These are phyloP conservation scores for Drosophila diplacantha DNA, from an alignment of 2,888 invertebrate genomes.

Conservation along the genomic window DNA sequence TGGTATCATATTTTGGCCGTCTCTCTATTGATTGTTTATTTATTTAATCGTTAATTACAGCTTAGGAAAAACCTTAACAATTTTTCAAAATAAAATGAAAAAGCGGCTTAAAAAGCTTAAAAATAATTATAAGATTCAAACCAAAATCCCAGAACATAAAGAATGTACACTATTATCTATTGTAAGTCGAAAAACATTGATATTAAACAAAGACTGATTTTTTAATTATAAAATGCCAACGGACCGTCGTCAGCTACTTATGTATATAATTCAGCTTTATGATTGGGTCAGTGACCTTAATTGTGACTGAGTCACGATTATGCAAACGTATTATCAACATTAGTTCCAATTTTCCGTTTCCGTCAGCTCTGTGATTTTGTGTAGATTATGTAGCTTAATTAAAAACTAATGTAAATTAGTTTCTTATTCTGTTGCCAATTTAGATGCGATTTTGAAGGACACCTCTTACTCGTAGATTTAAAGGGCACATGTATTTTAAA, in stretches of 20 bases:
- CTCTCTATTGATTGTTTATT: no score
- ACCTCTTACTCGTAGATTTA: not conserved
- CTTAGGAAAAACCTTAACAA: no score
- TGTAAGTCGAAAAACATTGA: not conserved
- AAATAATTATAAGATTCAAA: no score
- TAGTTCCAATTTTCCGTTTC: not conserved
- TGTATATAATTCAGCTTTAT: no score
- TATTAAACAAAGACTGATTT: not conserved
- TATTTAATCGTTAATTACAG: not conserved
- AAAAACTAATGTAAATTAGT: not conserved
- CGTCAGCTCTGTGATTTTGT: not conserved
- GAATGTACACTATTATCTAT: no score
- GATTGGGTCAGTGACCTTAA: slow-evolving; percentile 10
- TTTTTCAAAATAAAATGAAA: not conserved
- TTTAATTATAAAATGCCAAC: not conserved
- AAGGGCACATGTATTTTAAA: no score
- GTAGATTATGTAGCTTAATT: not conserved
- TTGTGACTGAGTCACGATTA: slow-evolving; percentile 6
- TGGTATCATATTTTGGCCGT: not conserved
- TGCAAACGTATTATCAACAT: not conserved
- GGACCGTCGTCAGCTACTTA: not conserved
- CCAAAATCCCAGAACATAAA: no score
- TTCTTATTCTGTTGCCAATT: not conserved
- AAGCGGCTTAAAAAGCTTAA: not conserved
- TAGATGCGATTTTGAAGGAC: not conserved